Base-by-base conservation (phyloP, 2,113 vertebrate genomes). In the Picathartes gymnocephalus region DNA sequence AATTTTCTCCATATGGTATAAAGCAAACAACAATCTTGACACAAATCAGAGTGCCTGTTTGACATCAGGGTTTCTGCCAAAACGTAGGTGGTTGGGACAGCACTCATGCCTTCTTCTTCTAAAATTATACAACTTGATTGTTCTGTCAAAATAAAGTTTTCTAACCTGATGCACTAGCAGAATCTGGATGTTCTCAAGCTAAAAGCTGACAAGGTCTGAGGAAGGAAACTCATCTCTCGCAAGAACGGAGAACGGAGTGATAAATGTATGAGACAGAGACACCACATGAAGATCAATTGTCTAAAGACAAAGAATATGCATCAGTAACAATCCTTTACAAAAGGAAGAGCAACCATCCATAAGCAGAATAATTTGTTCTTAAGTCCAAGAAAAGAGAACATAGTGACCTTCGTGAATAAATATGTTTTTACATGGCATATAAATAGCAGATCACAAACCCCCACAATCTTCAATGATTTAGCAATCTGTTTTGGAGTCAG, bases 111-210 rank as follows among this genome's bases (percentile, higher is more conserved):
- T 9, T 90, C 68, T 25, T 33, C 39, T 73, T 92, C 91, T 92
- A 87, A 95, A 95, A 90, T 92, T 88, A 82, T 45, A 61, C 45
- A 37, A 30, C 58, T 73, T 82, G 71, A 92, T 57, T 88, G 16
- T 54, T 71, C 70, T 82, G 79, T 96, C 91, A 94, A 96, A 96
- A 95, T 13, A 82, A 77, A 86, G 58, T 74, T 95, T 95, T 89
- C 84, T 73, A 95, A 92, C 70, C 74, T 87, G 70, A 82, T 65
- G 30, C 4, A 4, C 61, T 79, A 76, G 58, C 40, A 44, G 39
- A 85, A 87, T 70, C 48, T 93, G n/a, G 50, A 35, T 90, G 17
- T 73, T 92, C 54, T 19, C n/a, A 72, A 35, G 70, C 21, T 82
- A 72, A 76, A 57, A 62, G 69, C 65, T 91, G 77, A 78, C 48